phyloP scores from a whole-genome alignment of 2,113 vertebrate genomes.

The Callionymus lyra region DNA sequence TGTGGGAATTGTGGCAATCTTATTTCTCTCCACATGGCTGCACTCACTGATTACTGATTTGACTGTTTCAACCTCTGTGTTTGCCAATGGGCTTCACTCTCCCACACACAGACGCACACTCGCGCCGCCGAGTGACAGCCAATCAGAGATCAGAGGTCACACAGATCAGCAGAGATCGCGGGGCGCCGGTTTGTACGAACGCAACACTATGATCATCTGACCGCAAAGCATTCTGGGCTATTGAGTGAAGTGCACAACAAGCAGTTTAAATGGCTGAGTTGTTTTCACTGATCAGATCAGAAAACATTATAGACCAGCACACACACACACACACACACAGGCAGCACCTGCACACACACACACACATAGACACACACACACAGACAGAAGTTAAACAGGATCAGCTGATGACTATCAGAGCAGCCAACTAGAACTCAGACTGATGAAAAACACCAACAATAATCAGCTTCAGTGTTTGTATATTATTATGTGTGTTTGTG shows the following conservation, averaged over 20 bases:
- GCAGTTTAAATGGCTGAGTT: too few relatives aligned
- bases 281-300: too few relatives aligned
- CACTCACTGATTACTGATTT: slow-evolving; percentile 52
- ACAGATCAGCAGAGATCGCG: too few relatives aligned
- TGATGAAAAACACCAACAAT: slow-evolving; percentile 36
- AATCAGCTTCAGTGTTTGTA: slow-evolving; percentile 16
- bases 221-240: neutral
- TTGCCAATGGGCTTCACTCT: slow-evolving; percentile 43
- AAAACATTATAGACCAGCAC: neutral
- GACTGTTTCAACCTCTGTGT: slow-evolving; percentile 52
- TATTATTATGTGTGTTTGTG: slow-evolving; percentile 18
- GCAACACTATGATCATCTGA: neutral
- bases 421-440: slow-evolving; percentile 33
- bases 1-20: slow-evolving; percentile 32
- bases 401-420: slow-evolving; percentile 38
- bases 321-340: neutral
- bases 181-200: too few relatives aligned
- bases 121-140: slow-evolving; percentile 2
- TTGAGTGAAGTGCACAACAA: too few relatives aligned
- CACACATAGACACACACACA: slow-evolving; percentile 10
- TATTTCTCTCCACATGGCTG: slow-evolving; percentile 50
- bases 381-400: slow-evolving; percentile 8
- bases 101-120: slow-evolving; percentile 17
- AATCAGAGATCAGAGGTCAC: too few relatives aligned
- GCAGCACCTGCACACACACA: slow-evolving; percentile 8